These are phyloP conservation scores for Vireo griseus DNA, from an alignment of 2,797 vertebrate species.

Conservation along the genomic window DNA sequence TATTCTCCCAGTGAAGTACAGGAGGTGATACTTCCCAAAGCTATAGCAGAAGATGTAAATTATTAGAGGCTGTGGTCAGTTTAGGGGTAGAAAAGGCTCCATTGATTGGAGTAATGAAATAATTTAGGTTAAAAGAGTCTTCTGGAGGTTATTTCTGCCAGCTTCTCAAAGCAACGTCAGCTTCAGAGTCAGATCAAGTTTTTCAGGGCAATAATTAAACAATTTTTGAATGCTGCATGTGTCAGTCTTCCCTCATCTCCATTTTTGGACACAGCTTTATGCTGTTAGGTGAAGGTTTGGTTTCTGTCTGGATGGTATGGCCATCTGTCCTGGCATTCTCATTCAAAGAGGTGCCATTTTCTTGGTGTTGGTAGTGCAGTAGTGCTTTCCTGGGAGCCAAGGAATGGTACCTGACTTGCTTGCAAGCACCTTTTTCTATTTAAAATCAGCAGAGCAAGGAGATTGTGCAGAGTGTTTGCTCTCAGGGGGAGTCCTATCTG, in stretches of 20 bases:
- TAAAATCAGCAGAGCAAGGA: background rate
- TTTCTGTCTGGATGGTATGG: too few relatives aligned
- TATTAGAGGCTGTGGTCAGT: background rate
- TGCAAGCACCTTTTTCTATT: background rate
- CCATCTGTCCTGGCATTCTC: background rate
- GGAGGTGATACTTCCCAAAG: background rate
- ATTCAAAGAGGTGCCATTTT: background rate
- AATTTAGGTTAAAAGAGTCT: background rate
- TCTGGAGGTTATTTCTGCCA: background rate
- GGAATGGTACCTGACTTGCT: background rate
- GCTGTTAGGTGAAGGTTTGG: background rate
- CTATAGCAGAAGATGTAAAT: background rate
- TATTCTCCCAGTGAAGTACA: background rate
- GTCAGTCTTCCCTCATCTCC: background rate
- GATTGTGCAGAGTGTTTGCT: background rate
- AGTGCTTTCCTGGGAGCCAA: background rate
- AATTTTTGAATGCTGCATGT: background rate
- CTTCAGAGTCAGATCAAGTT: background rate
- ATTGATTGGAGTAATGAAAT: background rate
- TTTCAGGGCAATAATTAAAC: background rate
- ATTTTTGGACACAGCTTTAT: background rate
- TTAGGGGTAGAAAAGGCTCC: background rate
- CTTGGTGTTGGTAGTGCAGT: background rate
- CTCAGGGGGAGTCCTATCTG: background rate
- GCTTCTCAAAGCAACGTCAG: background rate